Base-by-base conservation (phyloP, 2,888 invertebrate genomes). In the Corbicula japonica region DNA sequence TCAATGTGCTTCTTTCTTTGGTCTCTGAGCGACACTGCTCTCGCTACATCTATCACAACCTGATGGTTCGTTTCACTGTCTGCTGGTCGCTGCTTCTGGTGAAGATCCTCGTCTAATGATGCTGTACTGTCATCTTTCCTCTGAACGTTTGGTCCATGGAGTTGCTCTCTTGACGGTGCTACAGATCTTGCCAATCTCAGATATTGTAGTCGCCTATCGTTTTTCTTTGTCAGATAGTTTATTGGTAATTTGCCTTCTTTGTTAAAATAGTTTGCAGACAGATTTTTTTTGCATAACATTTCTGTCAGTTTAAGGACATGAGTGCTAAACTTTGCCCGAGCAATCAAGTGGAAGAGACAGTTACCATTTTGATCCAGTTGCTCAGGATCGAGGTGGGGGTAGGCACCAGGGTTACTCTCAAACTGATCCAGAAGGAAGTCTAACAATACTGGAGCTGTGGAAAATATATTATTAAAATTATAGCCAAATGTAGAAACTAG, bases 171-270 rank as follows among this genome's bases (percentile, higher is more conserved):
- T 23, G 46, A 58, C 3, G 65, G 73, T 5, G 34, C 41, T 3
- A 61, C 63, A 52, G 60, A 32, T 56, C 46, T 63, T 6, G 69
- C 83, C 28, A 73, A 23, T 69, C 65, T 50, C 4, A 88, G 70
- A 58, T 72, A 87, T 62, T 86, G 85, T 18, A 79, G 70, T 28
- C 91, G 69, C 23, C 88, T 61, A 65, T 91, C 91, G 60, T 81
- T 86, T 23, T 80, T 84, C 38, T 66, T 77, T 23, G 76, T 85
- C 26, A 88, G 76, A 73, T 86, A 88, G 34, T 88, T 76, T 8
- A 82, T 83, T 5, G 91, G 87, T 1, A 87, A 72, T 63, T 87
- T 88, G 8, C 84, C 85, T 2, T 85, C 87, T 30, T 79, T 83
- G 76, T 91, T 88, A 28, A 62, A 69, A 0, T 84, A 54, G n/a